phyloP scores from a whole-genome alignment of 2,888 invertebrate genomes.

The Meliscaeva auricollis region DNA sequence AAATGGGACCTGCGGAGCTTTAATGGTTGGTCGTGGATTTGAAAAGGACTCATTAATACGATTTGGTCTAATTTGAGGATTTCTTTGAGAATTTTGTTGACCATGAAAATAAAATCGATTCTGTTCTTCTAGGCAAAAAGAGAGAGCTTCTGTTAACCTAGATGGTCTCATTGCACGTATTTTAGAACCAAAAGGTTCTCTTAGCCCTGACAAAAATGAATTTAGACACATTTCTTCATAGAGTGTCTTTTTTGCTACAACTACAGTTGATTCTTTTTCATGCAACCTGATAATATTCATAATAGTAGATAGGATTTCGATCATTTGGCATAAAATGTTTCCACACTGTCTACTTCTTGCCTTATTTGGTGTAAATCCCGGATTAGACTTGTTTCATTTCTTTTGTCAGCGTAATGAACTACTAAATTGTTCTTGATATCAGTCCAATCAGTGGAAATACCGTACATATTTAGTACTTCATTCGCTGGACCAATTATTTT shows the following conservation, averaged over 20 bases:
- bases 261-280: constrained; percentile 58
- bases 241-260: constrained; percentile 59
- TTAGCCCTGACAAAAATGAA: constrained; percentile 60
- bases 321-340: constrained; percentile 2
- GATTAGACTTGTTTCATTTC: neutral
- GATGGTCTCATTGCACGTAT: constrained; percentile 75
- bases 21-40: constrained; percentile 7
- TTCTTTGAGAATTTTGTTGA: constrained; percentile 4
- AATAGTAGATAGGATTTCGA: constrained; percentile 68
- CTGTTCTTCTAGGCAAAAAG: constrained; percentile 68
- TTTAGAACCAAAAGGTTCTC: constrained; percentile 74
- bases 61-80: neutral
- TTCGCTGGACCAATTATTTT: constrained; percentile 61
- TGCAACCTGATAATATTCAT: constrained; percentile 69
- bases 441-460: constrained; percentile 37
- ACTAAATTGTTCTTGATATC: constrained; percentile 58
- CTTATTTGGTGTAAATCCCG: neutral
- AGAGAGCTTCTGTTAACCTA: constrained; percentile 67
- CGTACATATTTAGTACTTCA: constrained; percentile 40
- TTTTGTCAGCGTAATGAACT: constrained; percentile 4
- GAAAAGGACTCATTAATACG: neutral
- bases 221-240: constrained; percentile 69
- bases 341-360: neutral
- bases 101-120: constrained; percentile 59
- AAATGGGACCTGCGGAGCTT: neutral